phyloP scores from a whole-genome alignment of 2,797 vertebrate species.

The Betta splendens region DNA sequence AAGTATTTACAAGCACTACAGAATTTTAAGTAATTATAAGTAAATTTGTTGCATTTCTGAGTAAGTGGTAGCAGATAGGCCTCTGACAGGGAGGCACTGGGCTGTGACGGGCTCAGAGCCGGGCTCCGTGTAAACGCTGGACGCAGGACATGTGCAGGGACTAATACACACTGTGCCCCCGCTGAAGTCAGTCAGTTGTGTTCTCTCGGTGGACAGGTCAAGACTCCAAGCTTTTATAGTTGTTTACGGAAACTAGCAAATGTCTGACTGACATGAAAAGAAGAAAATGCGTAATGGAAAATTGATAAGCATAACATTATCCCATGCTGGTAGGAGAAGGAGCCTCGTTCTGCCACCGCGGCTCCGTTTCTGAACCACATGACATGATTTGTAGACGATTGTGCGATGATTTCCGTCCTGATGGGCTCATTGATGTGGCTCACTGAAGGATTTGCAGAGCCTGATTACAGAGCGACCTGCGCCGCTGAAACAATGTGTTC shows the following conservation, averaged over 20 bases:
- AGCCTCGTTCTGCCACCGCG: slow-evolving; percentile 21
- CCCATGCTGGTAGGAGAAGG: slow-evolving; percentile 24
- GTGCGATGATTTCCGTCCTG: slow-evolving; percentile 55
- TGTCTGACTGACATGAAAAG: slow-evolving; percentile 15
- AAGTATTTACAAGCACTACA: slow-evolving; percentile 81
- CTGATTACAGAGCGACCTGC: slow-evolving; percentile 67
- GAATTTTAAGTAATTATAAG: slow-evolving; percentile 82
- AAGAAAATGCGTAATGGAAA: slow-evolving; percentile 53
- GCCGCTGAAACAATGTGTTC: slow-evolving; percentile 67
- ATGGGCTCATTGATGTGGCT: slow-evolving; percentile 63
- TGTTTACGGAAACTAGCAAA: slow-evolving; percentile 51
- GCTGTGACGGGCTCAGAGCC: slow-evolving; percentile 64
- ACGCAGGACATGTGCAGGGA: slow-evolving; percentile 61
- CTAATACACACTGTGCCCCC: slow-evolving; percentile 60
- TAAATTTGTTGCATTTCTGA: slow-evolving; percentile 83
- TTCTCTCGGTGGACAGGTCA: slow-evolving; percentile 19
- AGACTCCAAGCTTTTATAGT: slow-evolving; percentile 15
- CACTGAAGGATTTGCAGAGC: slow-evolving; percentile 38
- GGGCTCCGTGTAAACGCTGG: slow-evolving; percentile 41
- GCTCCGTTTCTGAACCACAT: slow-evolving; percentile 52
- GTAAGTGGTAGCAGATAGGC: slow-evolving; percentile 87
- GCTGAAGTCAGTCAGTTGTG: slow-evolving; percentile 41
- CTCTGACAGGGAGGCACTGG: slow-evolving; percentile 66
- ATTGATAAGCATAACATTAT: slow-evolving; percentile 47
- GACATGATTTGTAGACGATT: slow-evolving; percentile 66